These are phyloP conservation scores for Mormoops blainvillei DNA, from an alignment of 2,113 vertebrate species.

Conservation along the genomic window DNA sequence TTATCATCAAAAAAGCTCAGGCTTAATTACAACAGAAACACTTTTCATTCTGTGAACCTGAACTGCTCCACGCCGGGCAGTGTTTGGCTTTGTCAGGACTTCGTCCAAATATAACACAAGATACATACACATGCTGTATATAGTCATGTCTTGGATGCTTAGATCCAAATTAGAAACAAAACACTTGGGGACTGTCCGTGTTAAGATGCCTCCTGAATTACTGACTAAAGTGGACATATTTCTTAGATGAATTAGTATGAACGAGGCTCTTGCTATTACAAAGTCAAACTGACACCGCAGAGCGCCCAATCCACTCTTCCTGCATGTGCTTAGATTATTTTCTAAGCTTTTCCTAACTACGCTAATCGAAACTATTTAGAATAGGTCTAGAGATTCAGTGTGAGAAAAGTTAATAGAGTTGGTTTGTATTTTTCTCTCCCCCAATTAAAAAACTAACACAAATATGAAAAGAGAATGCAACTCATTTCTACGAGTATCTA, in stretches of 20 bases:
- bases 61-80: rapidly evolving
- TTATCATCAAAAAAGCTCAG: slow-evolving; percentile 16
- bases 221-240: background rate
- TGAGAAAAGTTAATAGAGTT: background rate
- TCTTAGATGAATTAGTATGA: background rate
- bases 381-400: background rate
- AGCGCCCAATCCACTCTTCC: background rate
- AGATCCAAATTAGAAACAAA: background rate
- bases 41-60: background rate
- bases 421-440: background rate
- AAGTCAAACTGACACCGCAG: background rate
- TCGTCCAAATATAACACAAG: background rate
- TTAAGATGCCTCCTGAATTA: background rate
- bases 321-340: background rate
- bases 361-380: background rate
- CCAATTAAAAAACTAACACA: background rate
- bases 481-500: too few relatives aligned
- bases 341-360: background rate
- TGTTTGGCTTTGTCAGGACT: background rate
- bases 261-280: too few relatives aligned
- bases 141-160: background rate
- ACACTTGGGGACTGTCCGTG: too few relatives aligned
- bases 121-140: rapidly evolving
- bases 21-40: slow-evolving; percentile 32
- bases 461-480: background rate